A percentile compares a stretch with the other conserved stretches of the same genome.
These are phyloP conservation scores for Lysandra coridon DNA, from an alignment of 2,888 invertebrate species.

Conservation along the genomic window DNA sequence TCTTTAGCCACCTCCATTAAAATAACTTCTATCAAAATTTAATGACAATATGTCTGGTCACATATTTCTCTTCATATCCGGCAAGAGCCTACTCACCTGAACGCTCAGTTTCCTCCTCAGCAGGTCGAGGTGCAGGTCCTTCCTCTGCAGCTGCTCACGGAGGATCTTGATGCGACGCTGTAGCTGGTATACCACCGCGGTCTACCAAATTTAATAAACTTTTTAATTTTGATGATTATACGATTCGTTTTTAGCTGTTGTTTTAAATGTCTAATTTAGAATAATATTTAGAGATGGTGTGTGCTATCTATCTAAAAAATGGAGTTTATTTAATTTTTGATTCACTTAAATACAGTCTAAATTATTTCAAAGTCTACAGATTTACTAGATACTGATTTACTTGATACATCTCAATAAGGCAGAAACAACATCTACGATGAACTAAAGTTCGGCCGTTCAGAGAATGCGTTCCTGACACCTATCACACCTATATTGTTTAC, in stretches of 20 bases:
- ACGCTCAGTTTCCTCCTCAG: constrained; percentile 91
- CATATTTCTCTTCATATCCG: too few relatives aligned
- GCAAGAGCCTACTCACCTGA: constrained; percentile 76
- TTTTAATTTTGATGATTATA: background rate
- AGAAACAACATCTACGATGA: background rate
- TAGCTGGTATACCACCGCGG: constrained; percentile 92
- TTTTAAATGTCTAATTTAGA: too few relatives aligned
- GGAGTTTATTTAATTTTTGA: too few relatives aligned
- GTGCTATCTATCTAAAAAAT: background rate
- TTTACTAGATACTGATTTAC: background rate
- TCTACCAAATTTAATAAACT: constrained; percentile 69
- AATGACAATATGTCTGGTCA: too few relatives aligned
- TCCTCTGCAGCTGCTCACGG: constrained; percentile 93
- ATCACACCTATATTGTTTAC: too few relatives aligned
- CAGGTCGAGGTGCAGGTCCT: constrained; percentile 94
- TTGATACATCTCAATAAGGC: background rate
- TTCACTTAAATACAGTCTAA: background rate
- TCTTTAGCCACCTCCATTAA: too few relatives aligned
- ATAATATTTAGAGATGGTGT: background rate
- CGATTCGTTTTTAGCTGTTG: background rate
- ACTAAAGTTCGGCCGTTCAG: too few relatives aligned
- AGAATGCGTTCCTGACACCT: too few relatives aligned
- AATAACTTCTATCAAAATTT: too few relatives aligned
- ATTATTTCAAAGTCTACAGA: background rate
- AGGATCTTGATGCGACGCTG: constrained; percentile 92